Base-by-base conservation (phyloP, 2,797 vertebrate genomes). In the Darevskia nairensis region DNA sequence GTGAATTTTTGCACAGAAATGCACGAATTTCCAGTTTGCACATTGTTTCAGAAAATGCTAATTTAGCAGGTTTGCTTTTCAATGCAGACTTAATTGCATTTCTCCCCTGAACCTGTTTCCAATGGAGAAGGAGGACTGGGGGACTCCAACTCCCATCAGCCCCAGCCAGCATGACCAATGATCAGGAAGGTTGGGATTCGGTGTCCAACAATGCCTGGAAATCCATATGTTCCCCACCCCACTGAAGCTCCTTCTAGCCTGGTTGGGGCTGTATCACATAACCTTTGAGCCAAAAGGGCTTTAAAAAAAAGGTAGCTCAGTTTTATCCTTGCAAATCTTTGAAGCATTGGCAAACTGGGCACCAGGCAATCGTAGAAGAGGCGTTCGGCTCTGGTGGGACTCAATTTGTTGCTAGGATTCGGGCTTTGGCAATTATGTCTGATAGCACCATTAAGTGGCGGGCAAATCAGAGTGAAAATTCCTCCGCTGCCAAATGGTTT, bases 401-500 rank as follows among this genome's bases (percentile, higher is more conserved):
- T 82, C 39, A 17, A 29, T 77, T 66, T 44, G 74, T 68, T 78
- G 39, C 74, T 78, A 46, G 74, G 29, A 46, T 68, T 66, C 41
- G 13, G 81, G 46, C 27, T 76, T 27, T 25, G 27, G 55, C 29
- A 6, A 68, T 66, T 82, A 32, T 76, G 13, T 64, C 80, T 39
- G 59, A 29, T 32, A 76, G 39, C 23, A 82, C 35, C 25, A 25
- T 85, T 85, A 76, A 74, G 23, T 44, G 29, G 3, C 19, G 23
- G 61, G 84, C 35, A 87, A 81, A 81, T 74, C 27, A 87, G 78
- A 74, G 17, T 5, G 55, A 87, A 29, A 29, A 25, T 81, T 29
- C 1, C 29, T 21, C 6, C 3, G 35, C 2, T 55, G 46, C 46
- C 77, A 80, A 59, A 80, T 71, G 6, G 66, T 55, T 80, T 80